These are phyloP conservation scores for Nomada lathburiana DNA, from an alignment of 2,888 invertebrate genomes.

Conservation along the genomic window DNA sequence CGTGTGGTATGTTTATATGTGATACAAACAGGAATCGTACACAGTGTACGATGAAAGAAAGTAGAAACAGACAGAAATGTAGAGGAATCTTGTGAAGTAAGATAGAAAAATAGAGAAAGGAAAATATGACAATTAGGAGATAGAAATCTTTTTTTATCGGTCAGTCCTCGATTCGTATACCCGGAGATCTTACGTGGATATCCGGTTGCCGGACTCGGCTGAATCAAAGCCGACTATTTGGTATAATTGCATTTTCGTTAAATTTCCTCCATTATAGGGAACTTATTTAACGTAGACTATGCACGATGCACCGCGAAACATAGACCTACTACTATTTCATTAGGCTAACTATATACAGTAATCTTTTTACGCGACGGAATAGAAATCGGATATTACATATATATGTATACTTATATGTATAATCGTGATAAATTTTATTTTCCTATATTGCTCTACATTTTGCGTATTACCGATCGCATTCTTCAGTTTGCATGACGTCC, in stretches of 20 bases:
- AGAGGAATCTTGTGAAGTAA: neutral
- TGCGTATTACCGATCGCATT: slow-evolving; percentile 20
- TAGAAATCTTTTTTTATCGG: slow-evolving; percentile 56
- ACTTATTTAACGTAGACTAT: slow-evolving; percentile 51
- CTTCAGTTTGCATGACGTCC: slow-evolving; percentile 4
- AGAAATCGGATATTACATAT: slow-evolving; percentile 68
- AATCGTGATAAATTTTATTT: slow-evolving; percentile 50
- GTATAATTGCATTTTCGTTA: slow-evolving; percentile 75
- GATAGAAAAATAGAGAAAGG: neutral
- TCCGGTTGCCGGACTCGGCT: slow-evolving; percentile 30
- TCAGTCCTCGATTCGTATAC: slow-evolving; percentile 39
- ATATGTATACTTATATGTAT: slow-evolving; percentile 41
- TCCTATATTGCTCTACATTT: slow-evolving; percentile 61
- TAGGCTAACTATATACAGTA: slow-evolving; percentile 74
- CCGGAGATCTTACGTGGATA: slow-evolving; percentile 3
- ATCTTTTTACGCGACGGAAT: slow-evolving; percentile 68
- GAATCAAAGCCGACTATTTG: slow-evolving; percentile 72
- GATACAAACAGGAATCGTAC: slow-evolving; percentile 9
- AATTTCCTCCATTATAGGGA: slow-evolving; percentile 54
- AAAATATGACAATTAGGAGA: slow-evolving; percentile 41
- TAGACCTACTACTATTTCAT: slow-evolving; percentile 46
- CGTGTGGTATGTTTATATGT: neutral
- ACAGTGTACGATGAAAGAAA: slow-evolving; percentile 27
- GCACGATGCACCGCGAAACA: slow-evolving; percentile 36
- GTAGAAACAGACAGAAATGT: neutral